Percentiles rank a stretch among this genome's conserved stretches.
phyloP scores from a whole-genome alignment of 2,797 vertebrate genomes.

The Sebastolobus altivelis region DNA sequence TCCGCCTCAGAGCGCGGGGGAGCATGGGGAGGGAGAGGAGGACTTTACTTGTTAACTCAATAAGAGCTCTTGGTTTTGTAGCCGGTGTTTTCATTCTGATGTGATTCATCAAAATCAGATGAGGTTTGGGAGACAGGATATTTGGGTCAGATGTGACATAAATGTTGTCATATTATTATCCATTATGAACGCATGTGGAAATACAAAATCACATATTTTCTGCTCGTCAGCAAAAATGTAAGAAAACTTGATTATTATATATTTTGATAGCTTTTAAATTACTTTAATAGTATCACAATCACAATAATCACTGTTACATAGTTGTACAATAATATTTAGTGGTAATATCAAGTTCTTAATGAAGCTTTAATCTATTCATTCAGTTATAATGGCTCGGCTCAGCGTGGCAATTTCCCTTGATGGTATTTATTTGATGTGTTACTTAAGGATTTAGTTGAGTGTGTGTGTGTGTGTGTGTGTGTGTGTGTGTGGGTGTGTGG shows the following conservation, averaged over 20 bases:
- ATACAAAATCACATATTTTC: constrained; percentile 20
- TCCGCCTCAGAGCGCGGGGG: constrained; percentile 37
- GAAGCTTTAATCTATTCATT: constrained; percentile 6
- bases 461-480: background rate
- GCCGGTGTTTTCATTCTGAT: constrained; percentile 51
- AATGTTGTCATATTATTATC: constrained; percentile 18
- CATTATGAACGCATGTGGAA: constrained; percentile 19
- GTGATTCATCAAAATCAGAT: constrained; percentile 57
- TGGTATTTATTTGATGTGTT: constrained; percentile 22
- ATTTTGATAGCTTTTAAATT: background rate
- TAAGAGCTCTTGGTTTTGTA: constrained; percentile 44
- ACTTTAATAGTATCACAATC: background rate
- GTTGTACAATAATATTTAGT: background rate
- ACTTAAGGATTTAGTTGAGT: constrained; percentile 38
- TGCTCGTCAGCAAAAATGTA: background rate
- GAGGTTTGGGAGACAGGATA: constrained; percentile 41
- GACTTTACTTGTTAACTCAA: constrained; percentile 64
- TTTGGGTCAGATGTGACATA: constrained; percentile 40
- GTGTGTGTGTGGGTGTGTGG: too few relatives aligned
- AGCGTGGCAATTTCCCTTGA: constrained; percentile 20
- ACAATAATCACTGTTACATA: background rate
- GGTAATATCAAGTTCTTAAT: background rate
- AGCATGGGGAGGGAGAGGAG: constrained; percentile 25
- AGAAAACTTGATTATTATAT: background rate
- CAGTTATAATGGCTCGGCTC: background rate